Base-by-base conservation (phyloP, 2,888 invertebrate species). In the Scaptomyza reducta region DNA sequence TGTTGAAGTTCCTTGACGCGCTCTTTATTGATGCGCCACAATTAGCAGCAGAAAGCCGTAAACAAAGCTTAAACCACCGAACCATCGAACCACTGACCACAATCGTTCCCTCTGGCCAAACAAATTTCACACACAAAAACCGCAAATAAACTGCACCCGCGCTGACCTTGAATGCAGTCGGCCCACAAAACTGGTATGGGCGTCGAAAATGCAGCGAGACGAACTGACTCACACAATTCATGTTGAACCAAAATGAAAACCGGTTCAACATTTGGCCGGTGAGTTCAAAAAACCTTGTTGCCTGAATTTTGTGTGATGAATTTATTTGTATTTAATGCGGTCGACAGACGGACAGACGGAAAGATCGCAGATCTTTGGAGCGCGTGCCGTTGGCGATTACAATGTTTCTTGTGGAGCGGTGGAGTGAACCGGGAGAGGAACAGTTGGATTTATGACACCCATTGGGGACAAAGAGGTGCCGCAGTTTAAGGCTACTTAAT, bases 21-120 rank as follows among this genome's bases (percentile, higher is more conserved):
- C 67, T 69, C 38, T 38, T 85, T 85, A 85, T 79, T 81, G 85
- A 79, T 82, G 82, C 74, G 80, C 82, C 87, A 74, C 87, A 88
- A 82, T 82, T 82, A 82, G 88, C 88, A 74, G 76, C 70, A 60
- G 69, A 77, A 59, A 61, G 73, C 55, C 86, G 77, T 82, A 85
- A 82, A 82, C 87, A 82, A 87, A 69, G 79, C 86, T 85, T 85
- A 79, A 79, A 62, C 46, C 75, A n/a, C n/a, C n/a, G n/a, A n/a
- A n/a, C n/a, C n/a, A n/a, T n/a, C 51, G 70, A 58, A 72, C 67
- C 80, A 45, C 67, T 51, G 50, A 40, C 60, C 63, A 14, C n/a
- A 16, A n/a, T 6, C 18, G 4, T 33, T 6, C 14, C 25, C 25
- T 11, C 25, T 62, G 71, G 85, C 59, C 63, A 67, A 79, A 66